A percentile compares a stretch with the other conserved stretches of the same genome.
phyloP scores from a whole-genome alignment of 2,888 invertebrate genomes.

The Uropetala carovei region DNA sequence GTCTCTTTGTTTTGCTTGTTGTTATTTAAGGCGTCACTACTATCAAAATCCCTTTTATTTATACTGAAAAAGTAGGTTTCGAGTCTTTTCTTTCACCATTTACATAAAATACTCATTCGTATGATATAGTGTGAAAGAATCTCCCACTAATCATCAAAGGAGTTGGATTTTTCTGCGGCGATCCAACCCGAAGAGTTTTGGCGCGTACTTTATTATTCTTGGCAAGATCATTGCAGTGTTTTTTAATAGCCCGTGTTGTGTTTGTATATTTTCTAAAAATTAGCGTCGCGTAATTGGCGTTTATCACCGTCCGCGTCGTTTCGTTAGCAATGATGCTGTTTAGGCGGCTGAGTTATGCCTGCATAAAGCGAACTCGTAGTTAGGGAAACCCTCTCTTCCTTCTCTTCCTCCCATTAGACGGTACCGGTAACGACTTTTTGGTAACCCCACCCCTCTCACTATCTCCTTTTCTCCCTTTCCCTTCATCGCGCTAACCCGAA shows the following conservation, averaged over 20 bases:
- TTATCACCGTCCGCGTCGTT: background rate
- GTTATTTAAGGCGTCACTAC: too few species aligned
- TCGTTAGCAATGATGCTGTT: background rate
- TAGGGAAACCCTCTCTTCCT: background rate
- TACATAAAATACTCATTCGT: background rate
- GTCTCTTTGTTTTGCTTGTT: too few species aligned
- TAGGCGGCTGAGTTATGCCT: conserved; percentile 8
- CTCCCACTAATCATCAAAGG: background rate
- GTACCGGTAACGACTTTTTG: background rate
- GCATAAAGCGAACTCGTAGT: conserved; percentile 5
- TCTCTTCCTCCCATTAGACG: background rate
- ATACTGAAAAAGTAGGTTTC: too few species aligned
- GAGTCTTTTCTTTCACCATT: background rate
- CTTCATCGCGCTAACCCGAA: background rate
- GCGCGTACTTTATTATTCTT: background rate
- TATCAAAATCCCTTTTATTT: too few species aligned
- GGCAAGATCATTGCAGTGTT: background rate
- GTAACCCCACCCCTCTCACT: too few species aligned
- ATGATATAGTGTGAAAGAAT: background rate
- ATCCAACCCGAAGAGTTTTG: background rate
- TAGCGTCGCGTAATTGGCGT: background rate
- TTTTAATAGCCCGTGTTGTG: background rate
- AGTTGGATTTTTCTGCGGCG: background rate
- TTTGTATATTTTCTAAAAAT: background rate
- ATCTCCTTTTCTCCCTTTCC: background rate